Evolutionary conservation across 2,113 vertebrate genomes (phyloP).

Genomic region (Marcusenius ussheri): DNA sequence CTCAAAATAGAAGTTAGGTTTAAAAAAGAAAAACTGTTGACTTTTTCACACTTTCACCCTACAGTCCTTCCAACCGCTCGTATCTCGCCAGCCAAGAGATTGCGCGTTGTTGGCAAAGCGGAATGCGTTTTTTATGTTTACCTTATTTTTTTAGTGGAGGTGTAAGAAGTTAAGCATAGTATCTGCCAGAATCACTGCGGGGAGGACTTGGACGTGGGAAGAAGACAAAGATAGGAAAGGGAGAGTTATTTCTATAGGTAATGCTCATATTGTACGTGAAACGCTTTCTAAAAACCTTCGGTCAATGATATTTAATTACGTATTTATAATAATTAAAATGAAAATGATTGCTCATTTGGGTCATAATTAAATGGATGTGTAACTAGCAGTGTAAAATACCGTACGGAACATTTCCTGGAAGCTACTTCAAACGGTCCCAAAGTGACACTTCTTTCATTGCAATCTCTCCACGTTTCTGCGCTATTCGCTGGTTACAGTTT

Average conservation of each 20-base stretch:
- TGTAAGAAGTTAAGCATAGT: constrained; percentile 13
- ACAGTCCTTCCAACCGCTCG: neutral
- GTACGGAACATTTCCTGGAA: neutral
- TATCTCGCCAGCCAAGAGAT: neutral
- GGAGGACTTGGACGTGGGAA: neutral
- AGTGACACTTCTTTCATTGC: neutral
- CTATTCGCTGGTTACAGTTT: neutral
- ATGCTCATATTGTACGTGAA: neutral
- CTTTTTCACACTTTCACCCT: neutral
- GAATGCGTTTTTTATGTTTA: neutral
- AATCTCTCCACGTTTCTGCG: neutral
- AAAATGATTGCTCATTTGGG: neutral
- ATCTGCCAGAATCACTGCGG: neutral
- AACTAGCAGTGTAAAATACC: neutral
- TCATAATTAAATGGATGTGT: neutral
- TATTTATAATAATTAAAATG: neutral
- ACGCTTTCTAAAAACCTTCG: neutral
- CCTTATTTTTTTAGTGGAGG: constrained; percentile 7
- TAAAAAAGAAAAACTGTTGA: neutral
- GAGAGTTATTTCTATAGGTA: neutral
- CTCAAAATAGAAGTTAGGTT: neutral
- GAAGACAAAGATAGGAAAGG: constrained; percentile 4
- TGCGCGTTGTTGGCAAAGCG: neutral
- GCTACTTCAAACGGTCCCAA: neutral
- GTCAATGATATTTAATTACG: neutral